These are phyloP conservation scores for Eumerus sabulonum DNA, from an alignment of 2,888 invertebrate species.

Conservation along the genomic window DNA sequence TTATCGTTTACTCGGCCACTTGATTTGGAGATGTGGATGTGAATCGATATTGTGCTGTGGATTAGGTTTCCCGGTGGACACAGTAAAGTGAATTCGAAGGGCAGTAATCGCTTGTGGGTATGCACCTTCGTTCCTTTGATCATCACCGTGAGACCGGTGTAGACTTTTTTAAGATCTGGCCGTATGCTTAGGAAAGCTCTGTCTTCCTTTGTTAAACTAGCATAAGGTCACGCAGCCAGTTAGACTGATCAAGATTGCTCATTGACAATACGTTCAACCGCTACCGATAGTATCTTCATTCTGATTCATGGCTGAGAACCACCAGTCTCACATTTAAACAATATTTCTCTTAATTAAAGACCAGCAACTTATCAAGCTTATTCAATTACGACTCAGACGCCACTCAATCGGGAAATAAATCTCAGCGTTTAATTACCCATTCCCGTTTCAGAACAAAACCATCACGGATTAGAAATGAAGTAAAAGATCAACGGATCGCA, in stretches of 20 bases:
- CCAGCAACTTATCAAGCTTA: no score
- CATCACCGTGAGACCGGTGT: no score
- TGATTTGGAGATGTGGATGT: no score
- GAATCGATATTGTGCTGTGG: slow-evolving; percentile 7
- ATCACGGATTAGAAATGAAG: neutral
- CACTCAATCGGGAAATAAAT: slow-evolving; percentile 7
- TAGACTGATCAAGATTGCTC: no score
- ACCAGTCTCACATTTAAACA: no score
- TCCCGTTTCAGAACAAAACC: neutral
- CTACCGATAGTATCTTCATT: no score
- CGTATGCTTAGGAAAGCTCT: no score
- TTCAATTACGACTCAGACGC: slow-evolving; percentile 5
- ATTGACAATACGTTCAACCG: no score
- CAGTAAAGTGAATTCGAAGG: neutral
- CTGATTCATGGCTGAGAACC: no score
- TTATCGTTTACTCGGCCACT: neutral
- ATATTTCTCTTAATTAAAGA: no score
- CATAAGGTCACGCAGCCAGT: no score
- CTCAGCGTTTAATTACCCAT: slow-evolving; percentile 19
- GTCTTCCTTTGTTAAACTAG: no score
- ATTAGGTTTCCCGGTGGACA: neutral
- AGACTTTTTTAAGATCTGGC: neutral
- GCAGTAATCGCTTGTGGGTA: neutral
- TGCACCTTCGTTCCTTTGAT: neutral
- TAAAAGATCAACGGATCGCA: slow-evolving; percentile 17